Conservation (phyloP, 2,797 vertebrate species). For the Sebastes cheni region DNA sequence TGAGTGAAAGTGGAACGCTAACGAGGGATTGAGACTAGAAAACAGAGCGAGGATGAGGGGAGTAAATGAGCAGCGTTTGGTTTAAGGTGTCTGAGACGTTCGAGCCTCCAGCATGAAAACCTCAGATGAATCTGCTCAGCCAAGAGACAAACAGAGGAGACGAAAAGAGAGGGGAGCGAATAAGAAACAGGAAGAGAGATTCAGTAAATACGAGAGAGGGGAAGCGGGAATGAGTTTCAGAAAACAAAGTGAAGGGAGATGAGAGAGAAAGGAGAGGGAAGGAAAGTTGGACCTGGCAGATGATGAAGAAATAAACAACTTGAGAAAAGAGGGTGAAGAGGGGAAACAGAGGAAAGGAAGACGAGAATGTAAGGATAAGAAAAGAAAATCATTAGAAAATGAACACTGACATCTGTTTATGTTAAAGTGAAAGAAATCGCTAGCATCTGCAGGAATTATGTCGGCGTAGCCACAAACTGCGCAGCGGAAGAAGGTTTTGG, state of each 20-base stretch:
- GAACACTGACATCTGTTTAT: neutral
- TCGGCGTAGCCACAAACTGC: neutral
- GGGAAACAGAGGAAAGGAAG: constrained; percentile 2
- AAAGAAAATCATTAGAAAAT: neutral
- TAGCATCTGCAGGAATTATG: neutral
- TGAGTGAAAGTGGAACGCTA: constrained; percentile 36
- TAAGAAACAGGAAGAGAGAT: constrained; percentile 42
- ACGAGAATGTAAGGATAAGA: neutral
- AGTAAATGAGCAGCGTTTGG: constrained; percentile 35
- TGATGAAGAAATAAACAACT: constrained; percentile 31
- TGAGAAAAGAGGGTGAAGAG: neutral
- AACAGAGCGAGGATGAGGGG: constrained; percentile 8
- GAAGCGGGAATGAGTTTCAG: constrained; percentile 45
- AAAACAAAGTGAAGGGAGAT: constrained; percentile 15
- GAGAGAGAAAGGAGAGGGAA: constrained; percentile 25
- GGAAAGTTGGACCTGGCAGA: constrained; percentile 11
- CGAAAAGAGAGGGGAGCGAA: neutral
- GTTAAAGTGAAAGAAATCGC: neutral
- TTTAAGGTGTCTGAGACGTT: constrained; percentile 50
- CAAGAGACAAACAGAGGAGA: constrained; percentile 28
- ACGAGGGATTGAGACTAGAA: constrained; percentile 31
- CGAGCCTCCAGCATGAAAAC: constrained; percentile 30
- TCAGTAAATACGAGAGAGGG: constrained; percentile 29
- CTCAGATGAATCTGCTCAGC: constrained; percentile 43
- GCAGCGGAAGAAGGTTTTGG: neutral